Conservation (phyloP, 2,113 vertebrate genomes). For the Onychostoma macrolepis region DNA sequence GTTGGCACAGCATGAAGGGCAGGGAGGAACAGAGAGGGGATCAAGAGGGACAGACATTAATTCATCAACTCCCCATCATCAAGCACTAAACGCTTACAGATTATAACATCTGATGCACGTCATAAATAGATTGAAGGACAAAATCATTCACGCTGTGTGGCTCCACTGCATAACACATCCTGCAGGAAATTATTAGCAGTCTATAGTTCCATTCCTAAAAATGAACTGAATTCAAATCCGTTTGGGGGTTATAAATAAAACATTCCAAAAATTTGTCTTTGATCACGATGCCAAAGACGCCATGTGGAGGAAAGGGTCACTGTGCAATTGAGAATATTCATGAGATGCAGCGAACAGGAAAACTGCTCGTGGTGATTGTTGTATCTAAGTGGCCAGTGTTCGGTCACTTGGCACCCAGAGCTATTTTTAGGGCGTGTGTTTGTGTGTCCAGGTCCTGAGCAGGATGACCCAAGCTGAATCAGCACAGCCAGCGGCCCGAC, state of each 20-base stretch:
- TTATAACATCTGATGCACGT: constrained; percentile 14
- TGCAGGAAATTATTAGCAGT: background rate
- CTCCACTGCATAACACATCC: background rate
- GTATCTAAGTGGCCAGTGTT: background rate
- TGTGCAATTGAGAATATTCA: background rate
- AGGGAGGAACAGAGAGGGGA: constrained; percentile 9
- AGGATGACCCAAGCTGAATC: constrained; percentile 33
- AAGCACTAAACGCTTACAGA: constrained; percentile 37
- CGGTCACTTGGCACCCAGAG: constrained; percentile 12
- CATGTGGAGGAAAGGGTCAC: background rate
- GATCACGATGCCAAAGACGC: background rate
- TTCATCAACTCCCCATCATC: constrained; percentile 9
- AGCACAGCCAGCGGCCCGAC: constrained; percentile 73
- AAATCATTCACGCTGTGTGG: background rate
- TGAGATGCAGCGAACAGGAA: background rate
- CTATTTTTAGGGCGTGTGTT: constrained; percentile 24
- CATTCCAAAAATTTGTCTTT: background rate
- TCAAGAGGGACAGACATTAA: background rate
- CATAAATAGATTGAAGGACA: background rate
- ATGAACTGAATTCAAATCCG: background rate
- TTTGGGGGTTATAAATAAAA: constrained; percentile 16
- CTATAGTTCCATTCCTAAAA: constrained; percentile 1
- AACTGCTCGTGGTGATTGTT: constrained; percentile 37
- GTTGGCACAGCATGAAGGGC: constrained; percentile 47
- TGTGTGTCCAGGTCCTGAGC: constrained; percentile 21